phyloP scores from a whole-genome alignment of 2,888 invertebrate species.

The Vandiemenella viatica region DNA sequence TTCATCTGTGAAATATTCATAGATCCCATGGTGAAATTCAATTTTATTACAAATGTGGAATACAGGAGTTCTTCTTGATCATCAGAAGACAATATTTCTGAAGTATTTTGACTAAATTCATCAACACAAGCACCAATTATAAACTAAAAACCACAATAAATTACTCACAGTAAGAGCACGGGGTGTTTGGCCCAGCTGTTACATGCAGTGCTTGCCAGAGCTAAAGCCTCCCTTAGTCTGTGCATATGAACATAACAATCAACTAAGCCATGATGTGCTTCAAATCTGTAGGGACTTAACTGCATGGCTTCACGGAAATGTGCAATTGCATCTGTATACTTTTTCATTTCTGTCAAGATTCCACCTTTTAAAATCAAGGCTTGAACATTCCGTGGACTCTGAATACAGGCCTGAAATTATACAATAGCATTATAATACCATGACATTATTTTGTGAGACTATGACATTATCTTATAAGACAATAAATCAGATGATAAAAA shows the following conservation, averaged over 20 bases:
- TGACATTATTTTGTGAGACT: not conserved
- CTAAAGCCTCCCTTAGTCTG: conserved; percentile 53
- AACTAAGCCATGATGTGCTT: conserved; percentile 62
- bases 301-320: conserved; percentile 51
- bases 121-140: no score
- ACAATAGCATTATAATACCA: not conserved
- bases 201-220: conserved; percentile 53
- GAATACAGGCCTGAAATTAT: conserved; percentile 39
- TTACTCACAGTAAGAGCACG: conserved; percentile 57
- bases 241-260: conserved; percentile 55
- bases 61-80: no score
- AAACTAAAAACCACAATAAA: no score
- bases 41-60: no score
- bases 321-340: conserved; percentile 45
- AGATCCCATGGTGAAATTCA: no score
- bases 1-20: no score
- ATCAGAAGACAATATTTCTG: no score
- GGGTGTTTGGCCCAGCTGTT: conserved; percentile 54
- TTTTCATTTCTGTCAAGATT: conserved; percentile 47
- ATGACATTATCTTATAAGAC: no score
- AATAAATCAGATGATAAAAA: not conserved
- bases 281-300: conserved; percentile 46
- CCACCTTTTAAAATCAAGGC: conserved; percentile 58
- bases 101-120: no score
- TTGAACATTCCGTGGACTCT: conserved; percentile 52